A percentile compares a stretch with the other conserved stretches of the same genome.
phyloP scores from a whole-genome alignment of 2,888 invertebrate genomes.

The Limnephilus rhombicus region DNA sequence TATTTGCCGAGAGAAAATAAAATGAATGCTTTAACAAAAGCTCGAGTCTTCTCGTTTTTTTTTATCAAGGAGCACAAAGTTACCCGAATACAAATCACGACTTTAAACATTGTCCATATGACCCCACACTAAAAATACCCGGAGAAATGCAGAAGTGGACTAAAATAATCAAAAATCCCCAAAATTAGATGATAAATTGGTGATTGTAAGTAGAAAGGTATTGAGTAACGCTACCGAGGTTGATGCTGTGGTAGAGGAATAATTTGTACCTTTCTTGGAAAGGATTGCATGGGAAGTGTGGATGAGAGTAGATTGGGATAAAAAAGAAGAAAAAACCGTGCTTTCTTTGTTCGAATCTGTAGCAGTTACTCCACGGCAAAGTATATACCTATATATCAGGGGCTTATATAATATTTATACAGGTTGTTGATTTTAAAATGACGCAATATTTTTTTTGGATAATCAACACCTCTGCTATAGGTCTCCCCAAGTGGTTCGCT shows the following conservation, averaged over 20 bases:
- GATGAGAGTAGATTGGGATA: neutral
- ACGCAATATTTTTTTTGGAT: too few species aligned
- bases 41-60: neutral
- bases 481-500: too few species aligned
- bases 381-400: neutral
- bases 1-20: conserved; percentile 3
- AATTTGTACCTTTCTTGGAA: neutral
- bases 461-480: too few species aligned
- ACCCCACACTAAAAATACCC: conserved; percentile 15
- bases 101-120: conserved; percentile 29
- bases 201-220: neutral
- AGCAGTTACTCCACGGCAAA: neutral
- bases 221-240: neutral
- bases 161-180: neutral
- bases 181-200: neutral
- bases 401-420: neutral
- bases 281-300: neutral
- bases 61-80: conserved; percentile 33
- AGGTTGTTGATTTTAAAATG: neutral
- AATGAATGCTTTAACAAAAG: conserved; percentile 12
- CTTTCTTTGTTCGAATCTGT: conserved; percentile 8
- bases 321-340: neutral
- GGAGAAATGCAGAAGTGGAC: conserved; percentile 9
- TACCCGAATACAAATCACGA: conserved; percentile 31
- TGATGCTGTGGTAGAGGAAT: neutral